Evolutionary conservation across 35 echinoderm and acorn worm genomes (phyloP), one percentile per base, ranked within the genome.

Genomic region (Eucidaris tribuloides): DNA sequence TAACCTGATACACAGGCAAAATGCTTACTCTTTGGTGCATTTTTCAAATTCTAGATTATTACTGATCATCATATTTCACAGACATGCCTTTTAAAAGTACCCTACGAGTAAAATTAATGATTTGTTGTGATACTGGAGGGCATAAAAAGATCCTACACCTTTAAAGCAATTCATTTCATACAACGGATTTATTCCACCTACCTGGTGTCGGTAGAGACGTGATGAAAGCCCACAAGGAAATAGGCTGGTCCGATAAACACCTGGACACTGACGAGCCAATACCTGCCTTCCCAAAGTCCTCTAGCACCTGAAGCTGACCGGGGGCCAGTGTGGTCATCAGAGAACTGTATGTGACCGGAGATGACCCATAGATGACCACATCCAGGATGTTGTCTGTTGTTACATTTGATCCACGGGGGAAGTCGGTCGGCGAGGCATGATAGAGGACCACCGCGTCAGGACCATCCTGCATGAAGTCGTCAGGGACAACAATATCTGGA

Each of bases 171-270:
- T 55, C 22, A 14, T 55, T 55, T 14, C n/a, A 14, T 13, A 14
- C 13, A 55, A 55, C 13, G 13, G 13, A 14, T 55, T 55, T 55
- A 55, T 13, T 13, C 13, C n/a, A 74, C 80, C 52, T 52, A 90
- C 96, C 96, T 84, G 96, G 96, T 9, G 96, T 87, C n/a, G 78
- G 71, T 61, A 76, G 79, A 20, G 96, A 84, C 19, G 84, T 80
- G 0, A 86, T 68, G 45, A 93, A 99, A 27, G 96, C 81, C 35
- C 68, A 55, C 54, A 93, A 34, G 30, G 64, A 78, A 7, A 89
- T 35, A 1, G 59, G 34, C 20, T 84, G 52, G 56, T 93, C 84
- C 22, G 86, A 87, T n/a, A 89, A 78, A 44, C 96, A 99, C 33
- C 96, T 68, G 7, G 96, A 99, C 15, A 93, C 31, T 15, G n/a